Conservation (phyloP, 2,113 vertebrate genomes). For the Percopsis transmontana region DNA sequence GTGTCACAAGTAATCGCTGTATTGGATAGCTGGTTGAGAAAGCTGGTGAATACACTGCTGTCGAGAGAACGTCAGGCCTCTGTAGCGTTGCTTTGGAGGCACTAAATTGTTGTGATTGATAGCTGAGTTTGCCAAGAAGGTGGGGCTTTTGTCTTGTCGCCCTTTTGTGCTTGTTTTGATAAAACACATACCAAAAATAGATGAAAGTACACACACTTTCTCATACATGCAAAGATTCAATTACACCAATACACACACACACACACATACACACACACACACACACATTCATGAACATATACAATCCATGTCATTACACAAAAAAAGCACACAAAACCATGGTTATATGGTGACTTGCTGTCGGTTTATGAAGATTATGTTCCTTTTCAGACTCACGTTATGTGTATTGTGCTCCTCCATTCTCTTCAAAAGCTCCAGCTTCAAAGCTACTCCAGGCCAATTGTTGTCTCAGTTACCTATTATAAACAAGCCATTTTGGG, state of each 20-base stretch:
- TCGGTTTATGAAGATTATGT: slow-evolving; percentile 65
- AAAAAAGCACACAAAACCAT: slow-evolving; percentile 27
- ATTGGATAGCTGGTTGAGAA: slow-evolving; percentile 39
- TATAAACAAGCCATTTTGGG: slow-evolving; percentile 73
- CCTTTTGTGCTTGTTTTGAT: slow-evolving; percentile 40
- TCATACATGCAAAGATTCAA: slow-evolving; percentile 21
- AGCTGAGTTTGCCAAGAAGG: slow-evolving; percentile 36
- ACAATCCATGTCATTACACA: not conserved
- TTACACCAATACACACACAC: slow-evolving; percentile 36
- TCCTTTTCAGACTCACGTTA: slow-evolving; percentile 55
- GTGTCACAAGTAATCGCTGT: slow-evolving; percentile 56
- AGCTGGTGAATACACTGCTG: slow-evolving; percentile 49
- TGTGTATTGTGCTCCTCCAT: slow-evolving; percentile 48
- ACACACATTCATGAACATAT: slow-evolving; percentile 38
- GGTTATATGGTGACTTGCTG: slow-evolving; percentile 53
- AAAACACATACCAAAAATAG: slow-evolving; percentile 34
- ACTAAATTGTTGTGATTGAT: slow-evolving; percentile 48
- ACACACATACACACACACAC: slow-evolving; percentile 38
- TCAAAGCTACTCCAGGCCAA: slow-evolving; percentile 68
- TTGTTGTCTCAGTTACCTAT: slow-evolving; percentile 73
- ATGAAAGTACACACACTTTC: slow-evolving; percentile 6
- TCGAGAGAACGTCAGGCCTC: slow-evolving; percentile 40
- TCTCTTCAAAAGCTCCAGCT: slow-evolving; percentile 48
- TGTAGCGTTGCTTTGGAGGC: slow-evolving; percentile 26
- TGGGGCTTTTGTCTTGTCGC: slow-evolving; percentile 13